Percentiles rank a stretch among this genome's conserved stretches.
Evolutionary conservation across 2,113 vertebrate genomes (phyloP).

Genomic region (Sylvicapra grimmia): DNA sequence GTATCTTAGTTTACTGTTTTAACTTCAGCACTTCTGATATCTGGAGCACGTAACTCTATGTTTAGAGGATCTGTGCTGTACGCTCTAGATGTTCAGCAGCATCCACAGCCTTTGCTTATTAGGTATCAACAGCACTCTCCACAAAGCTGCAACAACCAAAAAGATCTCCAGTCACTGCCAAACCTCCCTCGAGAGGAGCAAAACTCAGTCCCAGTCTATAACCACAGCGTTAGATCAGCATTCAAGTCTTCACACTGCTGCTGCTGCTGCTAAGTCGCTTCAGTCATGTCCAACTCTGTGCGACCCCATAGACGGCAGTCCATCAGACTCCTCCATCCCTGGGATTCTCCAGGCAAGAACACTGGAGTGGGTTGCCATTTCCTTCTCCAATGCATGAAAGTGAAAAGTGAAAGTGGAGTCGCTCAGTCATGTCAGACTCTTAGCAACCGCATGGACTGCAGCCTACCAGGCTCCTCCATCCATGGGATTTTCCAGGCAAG

Average conservation of each 20-base stretch:
- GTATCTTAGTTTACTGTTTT: neutral
- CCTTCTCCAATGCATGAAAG: too few relatives aligned
- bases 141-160: neutral
- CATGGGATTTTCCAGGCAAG: too few relatives aligned
- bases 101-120: neutral
- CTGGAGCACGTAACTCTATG: neutral
- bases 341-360: too few relatives aligned
- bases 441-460: too few relatives aligned
- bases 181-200: neutral
- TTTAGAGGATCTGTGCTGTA: neutral
- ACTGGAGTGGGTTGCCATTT: too few relatives aligned
- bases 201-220: neutral
- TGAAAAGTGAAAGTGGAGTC: too few relatives aligned
- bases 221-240: neutral
- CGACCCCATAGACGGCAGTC: rapidly evolving
- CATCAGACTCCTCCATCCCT: too few relatives aligned
- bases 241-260: neutral
- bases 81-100: neutral
- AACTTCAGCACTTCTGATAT: neutral
- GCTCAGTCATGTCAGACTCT: too few relatives aligned
- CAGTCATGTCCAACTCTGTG: too few relatives aligned
- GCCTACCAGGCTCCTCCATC: too few relatives aligned
- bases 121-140: neutral
- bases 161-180: neutral
- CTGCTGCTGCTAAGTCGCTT: too few relatives aligned